Evolutionary conservation across 2,797 vertebrate genomes (phyloP), one percentile per base, ranked within the genome.

Genomic region (Phoebastria nigripes): DNA sequence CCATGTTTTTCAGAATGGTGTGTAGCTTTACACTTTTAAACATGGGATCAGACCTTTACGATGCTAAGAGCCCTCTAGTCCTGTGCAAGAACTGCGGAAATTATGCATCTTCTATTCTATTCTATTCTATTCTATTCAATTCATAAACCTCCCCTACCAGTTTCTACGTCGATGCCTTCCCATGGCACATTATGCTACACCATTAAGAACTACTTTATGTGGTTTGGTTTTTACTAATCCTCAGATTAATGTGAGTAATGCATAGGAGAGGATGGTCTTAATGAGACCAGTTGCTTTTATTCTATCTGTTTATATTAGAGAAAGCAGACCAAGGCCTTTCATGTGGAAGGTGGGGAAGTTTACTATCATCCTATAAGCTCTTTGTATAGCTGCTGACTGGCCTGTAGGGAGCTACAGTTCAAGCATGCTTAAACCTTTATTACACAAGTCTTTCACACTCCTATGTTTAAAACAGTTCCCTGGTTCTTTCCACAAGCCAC

Each of bases 251-350:
- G 26, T 90, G 73, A 96, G 44, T 80, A 89, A 91, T 21, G 25
- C 71, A 58, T 51, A 89, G 63, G 55, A 94, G 77, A 93, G 62
- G 54, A 58, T 22, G 26, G 70, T 69, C 62, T 84, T 93, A 79
- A 91, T 72, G 66, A 95, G 51, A 78, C 56, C 59, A 42, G 63
- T 71, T 42, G 17, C 39, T 72, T 87, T 81, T 87, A 87, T 47
- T 71, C 52, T 70, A 4, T 12, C 62, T 87, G 76, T 69, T 88
- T 78, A 42, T 51, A 65, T 69, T 66, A 76, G 28, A 87, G 58
- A 93, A 96, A 72, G 55, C 46, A 94, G 62, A 92, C 35, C 26
- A 59, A 83, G 83, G 39, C 47, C 88, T 95, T 97, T 96, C 90
- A 95, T 93, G 83, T 84, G 90, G 88, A 93, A 95, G 80, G 77